phyloP scores from a whole-genome alignment of 1,140 invertebrate genomes.

The Hypsibius dujardini region DNA sequence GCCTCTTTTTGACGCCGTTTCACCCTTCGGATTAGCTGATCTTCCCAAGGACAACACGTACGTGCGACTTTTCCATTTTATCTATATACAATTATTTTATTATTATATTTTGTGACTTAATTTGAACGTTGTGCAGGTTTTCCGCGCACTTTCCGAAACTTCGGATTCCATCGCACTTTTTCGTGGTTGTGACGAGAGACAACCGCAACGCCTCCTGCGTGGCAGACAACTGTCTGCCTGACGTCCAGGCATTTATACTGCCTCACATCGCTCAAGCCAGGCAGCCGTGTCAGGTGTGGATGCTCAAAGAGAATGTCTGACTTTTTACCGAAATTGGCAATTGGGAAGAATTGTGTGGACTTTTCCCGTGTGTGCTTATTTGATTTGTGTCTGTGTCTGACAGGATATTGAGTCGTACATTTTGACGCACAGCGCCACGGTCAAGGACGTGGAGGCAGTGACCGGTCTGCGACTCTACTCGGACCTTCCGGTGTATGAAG shows the following conservation, averaged over 20 bases:
- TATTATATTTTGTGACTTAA: too few relatives aligned
- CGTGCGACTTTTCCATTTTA: neutral
- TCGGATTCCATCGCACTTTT: neutral
- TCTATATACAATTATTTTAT: neutral
- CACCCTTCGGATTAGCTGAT: neutral
- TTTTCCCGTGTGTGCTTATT: neutral
- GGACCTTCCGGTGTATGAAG: neutral
- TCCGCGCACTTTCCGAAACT: neutral
- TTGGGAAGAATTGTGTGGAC: too few relatives aligned
- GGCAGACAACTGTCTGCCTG: neutral
- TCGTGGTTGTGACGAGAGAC: conserved; percentile 1
- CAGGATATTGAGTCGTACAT: neutral
- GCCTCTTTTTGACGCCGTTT: neutral
- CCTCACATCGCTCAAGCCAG: neutral
- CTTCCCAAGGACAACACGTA: neutral
- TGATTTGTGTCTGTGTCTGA: neutral
- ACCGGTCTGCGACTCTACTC: neutral
- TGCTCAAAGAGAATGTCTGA: neutral
- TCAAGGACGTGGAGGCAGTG: neutral
- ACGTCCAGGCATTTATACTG: neutral
- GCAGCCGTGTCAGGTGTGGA: neutral
- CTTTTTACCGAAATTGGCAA: neutral
- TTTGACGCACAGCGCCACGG: conserved; percentile 10
- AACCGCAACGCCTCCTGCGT: neutral
- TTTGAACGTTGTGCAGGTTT: neutral